Conservation (phyloP, 2,888 invertebrate genomes). For the Tetanocera ferruginea region DNA sequence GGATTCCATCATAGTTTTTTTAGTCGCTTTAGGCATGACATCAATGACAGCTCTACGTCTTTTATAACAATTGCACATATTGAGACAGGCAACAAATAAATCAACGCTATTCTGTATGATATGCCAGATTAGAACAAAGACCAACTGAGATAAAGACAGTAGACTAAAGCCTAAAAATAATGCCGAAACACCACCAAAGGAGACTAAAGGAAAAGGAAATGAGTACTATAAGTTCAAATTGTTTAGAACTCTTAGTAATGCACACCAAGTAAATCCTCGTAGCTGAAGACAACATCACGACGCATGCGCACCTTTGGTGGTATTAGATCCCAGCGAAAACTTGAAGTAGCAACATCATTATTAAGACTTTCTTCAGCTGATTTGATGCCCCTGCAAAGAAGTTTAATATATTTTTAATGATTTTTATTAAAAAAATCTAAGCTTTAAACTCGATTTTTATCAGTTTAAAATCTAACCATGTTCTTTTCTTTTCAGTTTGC, state of each 20-base stretch:
- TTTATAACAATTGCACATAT: background rate
- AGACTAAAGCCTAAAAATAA: slow-evolving; percentile 72
- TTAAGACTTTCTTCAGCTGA: slow-evolving; percentile 51
- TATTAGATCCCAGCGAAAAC: slow-evolving; percentile 72
- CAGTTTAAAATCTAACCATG: slow-evolving; percentile 52
- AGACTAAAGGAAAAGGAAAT: slow-evolving; percentile 64
- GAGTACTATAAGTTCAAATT: background rate
- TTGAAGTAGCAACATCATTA: slow-evolving; percentile 65
- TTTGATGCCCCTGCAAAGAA: slow-evolving; percentile 54
- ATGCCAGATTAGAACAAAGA: slow-evolving; percentile 50
- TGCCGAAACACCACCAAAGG: slow-evolving; percentile 72
- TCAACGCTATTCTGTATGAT: slow-evolving; percentile 6
- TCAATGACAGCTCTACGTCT: background rate
- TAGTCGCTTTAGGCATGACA: background rate
- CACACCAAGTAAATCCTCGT: slow-evolving; percentile 73
- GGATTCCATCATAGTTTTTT: background rate
- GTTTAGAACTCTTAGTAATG: background rate
- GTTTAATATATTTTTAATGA: background rate
- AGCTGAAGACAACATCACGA: slow-evolving; percentile 73
- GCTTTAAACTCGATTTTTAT: background rate
- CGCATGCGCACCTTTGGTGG: slow-evolving; percentile 72
- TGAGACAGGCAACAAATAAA: background rate
- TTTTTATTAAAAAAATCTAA: no score
- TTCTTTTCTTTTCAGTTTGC: slow-evolving; percentile 63
- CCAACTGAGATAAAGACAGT: slow-evolving; percentile 69